Evolutionary conservation across 2,888 invertebrate genomes (phyloP).

Genomic region (Tanypteryx hageni): DNA sequence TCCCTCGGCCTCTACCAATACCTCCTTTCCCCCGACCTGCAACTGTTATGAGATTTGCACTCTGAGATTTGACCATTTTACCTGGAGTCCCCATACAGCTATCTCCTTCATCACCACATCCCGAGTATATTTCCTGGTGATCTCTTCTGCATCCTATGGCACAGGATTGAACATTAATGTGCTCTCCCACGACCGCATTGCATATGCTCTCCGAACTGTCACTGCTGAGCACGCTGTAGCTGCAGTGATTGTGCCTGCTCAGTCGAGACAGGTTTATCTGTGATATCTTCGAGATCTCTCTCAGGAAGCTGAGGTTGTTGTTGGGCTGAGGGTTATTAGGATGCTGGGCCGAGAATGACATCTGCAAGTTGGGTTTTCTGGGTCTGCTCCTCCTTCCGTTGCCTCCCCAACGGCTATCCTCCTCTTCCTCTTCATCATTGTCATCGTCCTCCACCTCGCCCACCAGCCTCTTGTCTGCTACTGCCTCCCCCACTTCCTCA

Average conservation of each 20-base stretch:
- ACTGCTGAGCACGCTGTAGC: constrained; percentile 82
- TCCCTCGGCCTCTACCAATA: constrained; percentile 67
- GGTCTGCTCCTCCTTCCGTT: constrained; percentile 33
- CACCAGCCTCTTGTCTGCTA: constrained; percentile 66
- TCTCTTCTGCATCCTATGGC: constrained; percentile 66
- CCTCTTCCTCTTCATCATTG: constrained; percentile 17
- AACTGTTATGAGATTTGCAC: constrained; percentile 74
- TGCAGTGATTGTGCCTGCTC: constrained; percentile 81
- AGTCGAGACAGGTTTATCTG: constrained; percentile 81
- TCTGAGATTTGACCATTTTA: constrained; percentile 75
- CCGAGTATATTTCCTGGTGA: constrained; percentile 32
- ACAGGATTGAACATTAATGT: constrained; percentile 70
- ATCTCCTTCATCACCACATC: not conserved
- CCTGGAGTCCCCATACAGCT: not conserved
- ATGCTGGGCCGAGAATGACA: constrained; percentile 46
- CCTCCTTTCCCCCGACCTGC: constrained; percentile 74
- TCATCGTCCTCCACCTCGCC: constrained; percentile 39
- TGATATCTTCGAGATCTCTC: constrained; percentile 84
- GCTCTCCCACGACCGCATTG: constrained; percentile 72
- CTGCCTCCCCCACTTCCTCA: not conserved
- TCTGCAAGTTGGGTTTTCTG: constrained; percentile 68
- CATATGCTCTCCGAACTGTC: constrained; percentile 82
- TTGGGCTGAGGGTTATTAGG: constrained; percentile 68
- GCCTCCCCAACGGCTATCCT: constrained; percentile 41
- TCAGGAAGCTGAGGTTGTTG: constrained; percentile 75